These are phyloP conservation scores for Agelastica alni DNA, from an alignment of 2,888 invertebrate species.

Conservation along the genomic window DNA sequence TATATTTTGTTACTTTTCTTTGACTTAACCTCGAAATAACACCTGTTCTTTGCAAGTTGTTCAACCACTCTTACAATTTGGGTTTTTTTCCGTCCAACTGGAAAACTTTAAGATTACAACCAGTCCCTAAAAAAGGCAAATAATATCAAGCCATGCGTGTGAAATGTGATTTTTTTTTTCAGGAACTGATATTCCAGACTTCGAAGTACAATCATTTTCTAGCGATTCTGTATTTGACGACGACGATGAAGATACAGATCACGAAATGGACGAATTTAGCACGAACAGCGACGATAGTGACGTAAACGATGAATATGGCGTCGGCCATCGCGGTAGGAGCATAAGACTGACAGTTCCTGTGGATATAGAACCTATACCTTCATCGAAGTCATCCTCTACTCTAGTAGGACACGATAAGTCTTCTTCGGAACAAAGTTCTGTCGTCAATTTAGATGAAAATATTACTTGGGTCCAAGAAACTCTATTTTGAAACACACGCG, in stretches of 20 bases:
- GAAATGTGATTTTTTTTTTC: conserved; percentile 59
- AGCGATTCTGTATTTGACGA: conserved; percentile 77
- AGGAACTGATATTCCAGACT: conserved; percentile 66
- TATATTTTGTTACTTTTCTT: too few species aligned
- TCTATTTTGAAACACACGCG: conserved; percentile 66
- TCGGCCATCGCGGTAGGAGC: conserved; percentile 36
- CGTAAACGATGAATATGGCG: conserved; percentile 55
- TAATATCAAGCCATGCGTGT: too few species aligned
- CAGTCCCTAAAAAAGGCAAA: too few species aligned
- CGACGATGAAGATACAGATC: conserved; percentile 72
- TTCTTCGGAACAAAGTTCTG: conserved; percentile 50
- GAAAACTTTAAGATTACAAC: too few species aligned
- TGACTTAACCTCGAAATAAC: too few species aligned
- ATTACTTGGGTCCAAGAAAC: conserved; percentile 77
- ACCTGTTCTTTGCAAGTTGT: too few species aligned
- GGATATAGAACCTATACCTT: conserved; percentile 28
- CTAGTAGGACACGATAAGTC: conserved; percentile 41
- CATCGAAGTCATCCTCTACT: conserved; percentile 43
- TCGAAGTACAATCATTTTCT: conserved; percentile 71
- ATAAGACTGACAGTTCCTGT: conserved; percentile 19
- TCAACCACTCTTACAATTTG: too few species aligned
- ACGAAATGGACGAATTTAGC: conserved; percentile 77
- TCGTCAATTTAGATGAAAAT: conserved; percentile 55
- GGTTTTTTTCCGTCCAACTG: too few species aligned
- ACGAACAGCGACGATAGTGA: conserved; percentile 86